Base-by-base conservation (phyloP, 2,888 invertebrate genomes). In the Nomada fabriciana region DNA sequence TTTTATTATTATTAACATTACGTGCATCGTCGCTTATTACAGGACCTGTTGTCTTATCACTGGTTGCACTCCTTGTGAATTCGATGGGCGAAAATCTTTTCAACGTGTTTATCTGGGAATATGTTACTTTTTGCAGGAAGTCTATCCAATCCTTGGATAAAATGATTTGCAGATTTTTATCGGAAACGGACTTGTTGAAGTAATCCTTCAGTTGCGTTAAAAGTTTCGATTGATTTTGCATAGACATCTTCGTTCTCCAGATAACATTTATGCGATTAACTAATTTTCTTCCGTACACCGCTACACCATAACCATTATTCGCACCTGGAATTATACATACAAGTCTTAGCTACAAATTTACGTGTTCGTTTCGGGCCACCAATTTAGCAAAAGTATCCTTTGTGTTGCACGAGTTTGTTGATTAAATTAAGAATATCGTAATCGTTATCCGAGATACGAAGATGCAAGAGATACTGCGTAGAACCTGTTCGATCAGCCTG, bases 141-240 rank as follows among this genome's bases (percentile, higher is more conserved):
- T 94, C 94, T 1, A 94, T 91, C 93, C 95, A 94, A 83, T 95
- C 95, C 85, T 94, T 95, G 85, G 94, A 94, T 3, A 95, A 69
- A 15, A 93, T 91, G 63, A 94, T 91, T 63, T 95, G 94, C 29
- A 94, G 85, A 59, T 93, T 94, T 78, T 93, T 94, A 57, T 95
- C 94, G 55, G 91, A 94, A 13, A 94, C 93, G 18, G 94, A 91
- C 87, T 94, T 95, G 11, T 92, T 90, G 1, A 95, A 85, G 84
- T 94, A 94, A 7, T 94, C 94, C 87, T 94, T 95, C 7, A 95
- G 84, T 70, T 94, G 94, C 13, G 92, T 91, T 47, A 95, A 88
- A 2, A 95, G 80, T 89, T 94, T 95, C 94, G 94, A 94, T 61
- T 95, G 95, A 83, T 91, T 94, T 59, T 90, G 91, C 90, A 93